phyloP scores from a whole-genome alignment of 2,797 vertebrate species.

The Enteromius viviparus region DNA sequence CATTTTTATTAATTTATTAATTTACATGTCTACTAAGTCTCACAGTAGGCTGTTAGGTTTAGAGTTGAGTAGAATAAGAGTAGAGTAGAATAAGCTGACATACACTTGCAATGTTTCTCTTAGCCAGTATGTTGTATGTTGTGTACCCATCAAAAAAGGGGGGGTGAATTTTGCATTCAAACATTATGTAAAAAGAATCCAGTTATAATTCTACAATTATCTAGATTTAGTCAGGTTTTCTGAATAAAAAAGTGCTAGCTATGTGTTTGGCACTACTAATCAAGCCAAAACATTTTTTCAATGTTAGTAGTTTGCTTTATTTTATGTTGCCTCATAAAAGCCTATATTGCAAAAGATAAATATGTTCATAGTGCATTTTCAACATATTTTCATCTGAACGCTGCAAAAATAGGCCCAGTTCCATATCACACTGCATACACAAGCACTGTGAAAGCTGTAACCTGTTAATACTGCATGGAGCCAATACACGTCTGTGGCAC shows the following conservation, averaged over 20 bases:
- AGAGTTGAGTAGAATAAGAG: too few species aligned
- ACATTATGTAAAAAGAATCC: not conserved
- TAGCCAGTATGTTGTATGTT: too few species aligned
- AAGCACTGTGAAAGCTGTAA: not conserved
- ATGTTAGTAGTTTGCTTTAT: not conserved
- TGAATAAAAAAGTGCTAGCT: not conserved
- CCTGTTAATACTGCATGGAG: slow-evolving; percentile 1
- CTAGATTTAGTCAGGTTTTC: not conserved
- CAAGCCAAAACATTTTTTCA: not conserved
- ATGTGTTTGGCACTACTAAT: not conserved
- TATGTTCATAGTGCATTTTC: slow-evolving; percentile 14
- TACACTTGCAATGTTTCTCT: too few species aligned
- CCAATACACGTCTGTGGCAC: not conserved
- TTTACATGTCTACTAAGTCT: too few species aligned
- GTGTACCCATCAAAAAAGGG: too few species aligned
- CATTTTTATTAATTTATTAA: too few species aligned
- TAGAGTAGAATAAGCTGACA: too few species aligned
- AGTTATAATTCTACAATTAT: not conserved
- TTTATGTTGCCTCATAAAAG: not conserved
- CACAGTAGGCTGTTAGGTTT: too few species aligned
- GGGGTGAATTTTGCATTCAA: not conserved
- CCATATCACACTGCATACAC: not conserved
- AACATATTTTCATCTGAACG: not conserved
- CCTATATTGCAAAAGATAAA: slow-evolving; percentile 1
- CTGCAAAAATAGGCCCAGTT: not conserved